Percentiles rank a stretch among this genome's conserved stretches.
These are phyloP conservation scores for Colletes latitarsis DNA, from an alignment of 1,140 invertebrate species.

Conservation along the genomic window DNA sequence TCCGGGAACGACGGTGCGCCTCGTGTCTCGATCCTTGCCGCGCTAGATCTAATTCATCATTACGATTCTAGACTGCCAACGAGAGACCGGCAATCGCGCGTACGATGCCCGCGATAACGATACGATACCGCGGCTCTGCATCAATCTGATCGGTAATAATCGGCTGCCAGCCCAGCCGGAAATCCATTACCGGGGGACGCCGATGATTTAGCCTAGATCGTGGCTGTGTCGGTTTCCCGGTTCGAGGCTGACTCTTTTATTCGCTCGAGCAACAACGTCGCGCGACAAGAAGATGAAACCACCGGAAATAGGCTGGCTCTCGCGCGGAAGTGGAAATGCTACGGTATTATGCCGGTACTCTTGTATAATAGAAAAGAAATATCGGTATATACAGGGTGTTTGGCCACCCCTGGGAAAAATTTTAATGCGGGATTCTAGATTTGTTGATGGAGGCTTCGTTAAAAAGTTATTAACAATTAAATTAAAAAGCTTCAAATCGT, in stretches of 20 bases:
- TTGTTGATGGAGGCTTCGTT: too few species aligned
- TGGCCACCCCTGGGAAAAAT: too few species aligned
- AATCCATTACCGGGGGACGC: constrained; percentile 55
- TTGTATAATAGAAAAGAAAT: too few species aligned
- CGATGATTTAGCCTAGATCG: constrained; percentile 46
- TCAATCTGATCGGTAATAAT: constrained; percentile 63
- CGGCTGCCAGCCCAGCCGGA: constrained; percentile 52
- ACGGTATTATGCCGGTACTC: too few species aligned
- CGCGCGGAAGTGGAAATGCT: too few species aligned
- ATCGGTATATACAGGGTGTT: too few species aligned
- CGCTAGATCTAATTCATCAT: constrained; percentile 45
- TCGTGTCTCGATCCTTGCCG: neutral
- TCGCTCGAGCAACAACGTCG: neutral
- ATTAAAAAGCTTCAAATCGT: too few species aligned
- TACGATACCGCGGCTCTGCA: constrained; percentile 36
- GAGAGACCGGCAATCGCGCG: constrained; percentile 31
- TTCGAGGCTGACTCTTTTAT: neutral
- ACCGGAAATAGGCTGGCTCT: too few species aligned
- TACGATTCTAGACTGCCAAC: constrained; percentile 19
- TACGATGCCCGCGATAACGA: constrained; percentile 49
- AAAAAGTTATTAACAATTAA: too few species aligned
- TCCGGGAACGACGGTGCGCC: neutral
- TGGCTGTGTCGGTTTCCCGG: constrained; percentile 14
- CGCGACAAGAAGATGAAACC: neutral
- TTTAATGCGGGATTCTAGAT: too few species aligned